phyloP scores from a whole-genome alignment of 2,888 invertebrate species.

The Ophion costatus region DNA sequence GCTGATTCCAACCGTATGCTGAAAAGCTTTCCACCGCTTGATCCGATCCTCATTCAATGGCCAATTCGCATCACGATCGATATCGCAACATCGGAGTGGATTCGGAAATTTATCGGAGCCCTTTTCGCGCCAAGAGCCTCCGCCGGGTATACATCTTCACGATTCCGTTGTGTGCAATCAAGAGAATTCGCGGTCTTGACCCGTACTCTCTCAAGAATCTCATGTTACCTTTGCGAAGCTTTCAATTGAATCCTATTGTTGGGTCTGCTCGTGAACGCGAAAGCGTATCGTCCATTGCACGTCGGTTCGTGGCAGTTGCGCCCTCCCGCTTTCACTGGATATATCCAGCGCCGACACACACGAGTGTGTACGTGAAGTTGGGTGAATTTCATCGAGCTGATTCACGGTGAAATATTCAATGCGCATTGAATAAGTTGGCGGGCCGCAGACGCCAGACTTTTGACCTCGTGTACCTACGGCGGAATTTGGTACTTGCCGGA shows the following conservation, averaged over 20 bases:
- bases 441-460: conserved; percentile 18
- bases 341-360: neutral
- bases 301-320: neutral
- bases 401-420: conserved; percentile 60
- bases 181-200: conserved; percentile 1
- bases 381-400: conserved; percentile 53
- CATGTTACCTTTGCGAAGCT: neutral
- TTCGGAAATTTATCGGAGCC: conserved; percentile 8
- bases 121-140: neutral
- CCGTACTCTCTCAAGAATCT: neutral
- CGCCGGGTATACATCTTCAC: neutral
- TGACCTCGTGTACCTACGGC: neutral
- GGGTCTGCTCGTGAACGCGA: neutral
- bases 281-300: neutral
- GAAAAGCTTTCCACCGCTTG: conserved; percentile 31
- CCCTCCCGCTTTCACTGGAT: neutral
- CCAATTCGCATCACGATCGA: conserved; percentile 18
- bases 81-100: conserved; percentile 5
- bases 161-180: neutral
- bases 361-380: conserved; percentile 11
- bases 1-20: conserved; percentile 25
- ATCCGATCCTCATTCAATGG: conserved; percentile 54
- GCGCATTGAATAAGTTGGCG: conserved; percentile 60
- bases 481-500: conserved; percentile 12
- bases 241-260: conserved; percentile 3